Conservation (phyloP, 2,113 vertebrate species). For the Todiramphus saurophagus region DNA sequence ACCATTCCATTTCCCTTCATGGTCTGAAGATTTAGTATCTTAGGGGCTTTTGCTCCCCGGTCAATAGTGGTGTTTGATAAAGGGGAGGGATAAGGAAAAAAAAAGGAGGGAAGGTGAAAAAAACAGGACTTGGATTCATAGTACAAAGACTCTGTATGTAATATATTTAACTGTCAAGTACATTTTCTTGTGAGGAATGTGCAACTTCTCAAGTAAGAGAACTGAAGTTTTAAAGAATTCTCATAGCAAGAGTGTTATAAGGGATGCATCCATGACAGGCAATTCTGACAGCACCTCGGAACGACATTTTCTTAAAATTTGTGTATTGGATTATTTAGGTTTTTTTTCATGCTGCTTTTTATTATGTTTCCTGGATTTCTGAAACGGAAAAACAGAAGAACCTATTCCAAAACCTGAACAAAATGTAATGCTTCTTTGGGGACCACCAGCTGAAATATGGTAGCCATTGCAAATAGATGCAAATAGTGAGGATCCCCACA, state of each 20-base stretch:
- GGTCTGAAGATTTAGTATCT: slow-evolving; percentile 52
- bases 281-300: not conserved
- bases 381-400: not conserved
- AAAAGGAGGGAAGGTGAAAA: fast-evolving
- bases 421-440: not conserved
- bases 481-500: not conserved
- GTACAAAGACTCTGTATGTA: not conserved
- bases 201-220: not conserved
- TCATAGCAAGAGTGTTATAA: not conserved
- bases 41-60: slow-evolving; percentile 23
- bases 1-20: slow-evolving; percentile 53
- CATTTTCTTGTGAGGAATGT: not conserved
- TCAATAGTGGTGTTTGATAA: slow-evolving; percentile 42
- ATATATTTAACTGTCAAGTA: slow-evolving; percentile 51
- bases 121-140: not conserved
- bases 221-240: not conserved
- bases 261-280: not conserved
- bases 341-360: not conserved
- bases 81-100: not conserved
- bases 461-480: not conserved
- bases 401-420: not conserved
- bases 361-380: not conserved
- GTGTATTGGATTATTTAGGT: not conserved
- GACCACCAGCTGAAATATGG: not conserved
- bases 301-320: not conserved